A percentile compares a stretch with the other conserved stretches of the same genome.
These are phyloP conservation scores for Heteromormyrus szaboi DNA, from an alignment of 2,797 vertebrate genomes.

Conservation along the genomic window DNA sequence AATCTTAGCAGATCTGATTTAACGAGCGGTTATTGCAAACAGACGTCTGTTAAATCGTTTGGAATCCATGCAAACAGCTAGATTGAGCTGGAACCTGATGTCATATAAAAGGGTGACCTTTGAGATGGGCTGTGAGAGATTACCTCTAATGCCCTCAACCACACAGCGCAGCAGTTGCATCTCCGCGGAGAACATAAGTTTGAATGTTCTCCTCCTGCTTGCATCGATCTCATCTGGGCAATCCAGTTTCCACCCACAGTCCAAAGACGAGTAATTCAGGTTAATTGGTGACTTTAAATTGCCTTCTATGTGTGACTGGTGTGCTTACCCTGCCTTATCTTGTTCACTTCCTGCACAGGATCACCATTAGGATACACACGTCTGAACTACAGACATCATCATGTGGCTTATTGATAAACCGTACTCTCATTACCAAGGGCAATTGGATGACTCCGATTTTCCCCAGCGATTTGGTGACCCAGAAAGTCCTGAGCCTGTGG, in stretches of 20 bases:
- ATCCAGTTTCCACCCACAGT: not conserved
- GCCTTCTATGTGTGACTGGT: not conserved
- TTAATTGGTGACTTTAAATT: constrained; percentile 3
- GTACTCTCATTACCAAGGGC: not conserved
- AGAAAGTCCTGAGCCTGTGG: not conserved
- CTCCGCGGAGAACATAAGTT: not conserved
- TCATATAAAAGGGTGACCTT: not conserved
- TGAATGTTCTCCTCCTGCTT: not conserved
- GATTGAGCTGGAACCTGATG: not conserved
- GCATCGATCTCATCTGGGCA: not conserved
- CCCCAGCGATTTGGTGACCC: not conserved
- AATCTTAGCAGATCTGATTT: not conserved
- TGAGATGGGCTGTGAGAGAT: not conserved
- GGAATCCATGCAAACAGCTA: not conserved
- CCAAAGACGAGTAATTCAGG: not conserved
- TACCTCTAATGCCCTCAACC: not conserved
- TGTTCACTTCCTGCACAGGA: not conserved
- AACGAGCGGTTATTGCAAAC: not conserved
- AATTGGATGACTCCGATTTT: not conserved
- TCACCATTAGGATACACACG: not conserved
- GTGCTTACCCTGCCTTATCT: not conserved
- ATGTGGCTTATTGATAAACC: not conserved
- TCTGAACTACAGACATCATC: not conserved
- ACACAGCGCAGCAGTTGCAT: not conserved
- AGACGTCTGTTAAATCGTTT: not conserved